Conservation (phyloP, 1,140 invertebrate genomes). For the Caenorhabditis tropicalis region DNA sequence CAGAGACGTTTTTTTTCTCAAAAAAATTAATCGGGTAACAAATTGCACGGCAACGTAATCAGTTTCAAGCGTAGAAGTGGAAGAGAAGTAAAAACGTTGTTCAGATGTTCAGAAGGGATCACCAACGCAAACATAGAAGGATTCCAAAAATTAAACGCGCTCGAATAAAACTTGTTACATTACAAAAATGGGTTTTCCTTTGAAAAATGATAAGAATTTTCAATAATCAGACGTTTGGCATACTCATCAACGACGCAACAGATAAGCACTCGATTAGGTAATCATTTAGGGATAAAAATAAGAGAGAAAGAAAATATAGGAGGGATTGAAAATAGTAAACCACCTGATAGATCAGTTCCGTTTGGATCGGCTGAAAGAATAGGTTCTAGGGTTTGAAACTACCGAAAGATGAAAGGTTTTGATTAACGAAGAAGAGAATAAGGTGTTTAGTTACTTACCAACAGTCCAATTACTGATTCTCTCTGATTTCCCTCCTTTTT, state of each 20-base stretch:
- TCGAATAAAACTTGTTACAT: neutral
- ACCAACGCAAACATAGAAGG: neutral
- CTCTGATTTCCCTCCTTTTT: slow-evolving; percentile 54
- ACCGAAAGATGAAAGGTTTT: neutral
- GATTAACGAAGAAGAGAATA: neutral
- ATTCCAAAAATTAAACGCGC: neutral
- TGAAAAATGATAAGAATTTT: neutral
- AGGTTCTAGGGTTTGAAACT: neutral
- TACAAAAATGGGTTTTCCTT: neutral
- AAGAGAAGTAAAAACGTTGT: neutral
- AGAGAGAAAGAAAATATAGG: neutral
- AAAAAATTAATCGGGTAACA: slow-evolving; percentile 24
- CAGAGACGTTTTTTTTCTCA: neutral
- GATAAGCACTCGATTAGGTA: slow-evolving; percentile 7
- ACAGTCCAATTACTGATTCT: slow-evolving; percentile 41
- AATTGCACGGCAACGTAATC: slow-evolving; percentile 34
- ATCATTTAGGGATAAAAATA: slow-evolving; percentile 29
- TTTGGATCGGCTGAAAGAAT: slow-evolving; percentile 40
- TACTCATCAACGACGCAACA: slow-evolving; percentile 35
- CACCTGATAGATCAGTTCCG: slow-evolving; percentile 25
- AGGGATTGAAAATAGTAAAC: slow-evolving; percentile 9
- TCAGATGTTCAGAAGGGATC: neutral
- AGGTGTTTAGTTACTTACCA: neutral
- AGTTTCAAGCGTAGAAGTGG: slow-evolving; percentile 35
- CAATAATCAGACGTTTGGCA: slow-evolving; percentile 13